These are phyloP conservation scores for Willisornis vidua DNA, from an alignment of 2,113 vertebrate species.

Conservation along the genomic window DNA sequence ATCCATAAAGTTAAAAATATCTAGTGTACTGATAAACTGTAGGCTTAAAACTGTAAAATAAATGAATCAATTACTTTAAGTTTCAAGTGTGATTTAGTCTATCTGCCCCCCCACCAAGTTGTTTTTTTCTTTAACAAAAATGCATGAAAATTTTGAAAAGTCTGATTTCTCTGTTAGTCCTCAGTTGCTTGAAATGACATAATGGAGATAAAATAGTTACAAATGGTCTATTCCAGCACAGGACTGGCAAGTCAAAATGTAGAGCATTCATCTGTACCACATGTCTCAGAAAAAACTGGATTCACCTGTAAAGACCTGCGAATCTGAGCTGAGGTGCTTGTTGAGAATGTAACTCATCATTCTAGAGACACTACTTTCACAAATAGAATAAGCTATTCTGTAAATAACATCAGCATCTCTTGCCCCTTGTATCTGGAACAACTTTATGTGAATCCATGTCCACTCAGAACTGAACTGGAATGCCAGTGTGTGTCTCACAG, in stretches of 20 bases:
- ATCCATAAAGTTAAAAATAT: neutral
- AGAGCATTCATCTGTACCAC: neutral
- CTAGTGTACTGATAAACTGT: neutral
- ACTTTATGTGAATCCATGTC: neutral
- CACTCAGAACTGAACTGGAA: neutral
- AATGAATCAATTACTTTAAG: neutral
- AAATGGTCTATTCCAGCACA: neutral
- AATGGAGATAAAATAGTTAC: neutral
- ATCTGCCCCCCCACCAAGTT: rapidly evolving
- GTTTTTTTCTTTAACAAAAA: neutral
- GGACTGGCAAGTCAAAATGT: neutral
- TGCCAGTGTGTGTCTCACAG: neutral
- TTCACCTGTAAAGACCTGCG: neutral
- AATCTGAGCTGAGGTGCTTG: neutral
- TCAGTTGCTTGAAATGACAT: neutral
- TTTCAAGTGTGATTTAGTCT: neutral
- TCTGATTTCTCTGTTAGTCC: neutral
- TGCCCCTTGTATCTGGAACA: neutral
- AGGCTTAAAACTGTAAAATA: neutral
- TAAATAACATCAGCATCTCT: neutral
- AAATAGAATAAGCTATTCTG: neutral
- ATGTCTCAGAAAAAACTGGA: neutral
- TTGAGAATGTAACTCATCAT: neutral
- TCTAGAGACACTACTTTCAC: neutral
- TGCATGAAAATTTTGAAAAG: neutral